A percentile compares a stretch with the other conserved stretches of the same genome.
phyloP scores from a whole-genome alignment of 2,888 invertebrate genomes.

The Notodonta ziczac region DNA sequence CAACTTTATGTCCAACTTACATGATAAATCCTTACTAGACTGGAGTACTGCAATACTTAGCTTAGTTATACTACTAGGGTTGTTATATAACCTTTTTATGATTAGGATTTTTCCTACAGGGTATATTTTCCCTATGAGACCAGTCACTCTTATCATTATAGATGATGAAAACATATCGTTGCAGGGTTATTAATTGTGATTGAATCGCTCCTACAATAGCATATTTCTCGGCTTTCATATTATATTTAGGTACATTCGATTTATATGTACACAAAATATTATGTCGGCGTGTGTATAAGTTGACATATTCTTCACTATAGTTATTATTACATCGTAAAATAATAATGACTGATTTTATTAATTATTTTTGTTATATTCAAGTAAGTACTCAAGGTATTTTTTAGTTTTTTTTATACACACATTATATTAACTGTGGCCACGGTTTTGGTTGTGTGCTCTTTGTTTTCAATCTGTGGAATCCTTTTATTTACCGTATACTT shows the following conservation, averaged over 20 bases:
- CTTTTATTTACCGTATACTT: no score
- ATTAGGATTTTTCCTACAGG: slow-evolving; percentile 6
- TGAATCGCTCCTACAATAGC: not conserved
- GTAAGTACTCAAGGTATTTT: no score
- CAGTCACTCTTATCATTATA: slow-evolving; percentile 5
- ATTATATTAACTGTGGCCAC: not conserved
- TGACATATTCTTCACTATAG: not conserved
- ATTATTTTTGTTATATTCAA: not conserved
- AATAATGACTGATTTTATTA: not conserved
- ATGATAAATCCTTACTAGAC: slow-evolving; percentile 1
- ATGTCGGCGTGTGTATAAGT: not conserved
- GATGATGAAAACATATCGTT: slow-evolving; percentile 4
- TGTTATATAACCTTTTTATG: not conserved
- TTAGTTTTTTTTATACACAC: not conserved
- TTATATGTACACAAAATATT: not conserved
- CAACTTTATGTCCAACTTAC: not conserved
- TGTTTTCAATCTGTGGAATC: not conserved
- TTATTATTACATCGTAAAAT: not conserved
- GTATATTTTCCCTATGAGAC: slow-evolving; percentile 3
- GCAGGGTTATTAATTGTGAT: slow-evolving; percentile 7
- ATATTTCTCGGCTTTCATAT: not conserved
- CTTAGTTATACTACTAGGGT: slow-evolving; percentile 1
- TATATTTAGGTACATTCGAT: not conserved
- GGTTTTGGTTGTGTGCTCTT: not conserved
- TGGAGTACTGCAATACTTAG: slow-evolving; percentile 1